phyloP scores from a whole-genome alignment of 2,113 vertebrate species.

The Machaerirhynchus nigripectus region DNA sequence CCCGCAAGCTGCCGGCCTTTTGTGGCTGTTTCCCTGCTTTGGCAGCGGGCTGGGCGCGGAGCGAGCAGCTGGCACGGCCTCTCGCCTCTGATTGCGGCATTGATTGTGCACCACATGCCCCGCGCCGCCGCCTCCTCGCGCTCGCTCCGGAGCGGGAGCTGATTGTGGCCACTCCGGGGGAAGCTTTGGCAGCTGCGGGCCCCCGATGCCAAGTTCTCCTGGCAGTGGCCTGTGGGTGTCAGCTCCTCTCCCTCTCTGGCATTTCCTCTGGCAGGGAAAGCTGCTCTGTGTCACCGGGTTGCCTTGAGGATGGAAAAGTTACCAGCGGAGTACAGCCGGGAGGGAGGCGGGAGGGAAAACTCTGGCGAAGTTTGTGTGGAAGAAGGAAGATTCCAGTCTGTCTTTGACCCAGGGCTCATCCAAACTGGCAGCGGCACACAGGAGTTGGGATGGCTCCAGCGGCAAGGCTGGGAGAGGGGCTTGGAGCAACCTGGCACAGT shows the following conservation, averaged over 20 bases:
- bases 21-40: neutral
- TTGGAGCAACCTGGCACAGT: accelerated
- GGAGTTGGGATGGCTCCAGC: neutral
- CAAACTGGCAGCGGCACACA: neutral
- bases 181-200: neutral
- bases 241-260: neutral
- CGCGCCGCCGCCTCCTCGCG: neutral
- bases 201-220: neutral
- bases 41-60: neutral
- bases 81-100: neutral
- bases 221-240: neutral
- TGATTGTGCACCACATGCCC: neutral
- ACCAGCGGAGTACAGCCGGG: neutral
- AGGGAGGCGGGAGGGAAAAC: neutral
- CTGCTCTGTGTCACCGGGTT: neutral
- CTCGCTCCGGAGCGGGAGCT: neutral
- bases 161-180: neutral
- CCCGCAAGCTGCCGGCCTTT: neutral
- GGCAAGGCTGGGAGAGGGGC: accelerated
- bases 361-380: neutral
- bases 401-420: accelerated
- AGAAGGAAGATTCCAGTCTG: accelerated
- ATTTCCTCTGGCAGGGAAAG: neutral
- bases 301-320: neutral
- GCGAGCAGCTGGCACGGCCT: neutral